Percentiles rank a stretch among this genome's conserved stretches.
These are phyloP conservation scores for Herpetotheres cachinnans DNA, from an alignment of 2,113 vertebrate genomes.

Conservation along the genomic window DNA sequence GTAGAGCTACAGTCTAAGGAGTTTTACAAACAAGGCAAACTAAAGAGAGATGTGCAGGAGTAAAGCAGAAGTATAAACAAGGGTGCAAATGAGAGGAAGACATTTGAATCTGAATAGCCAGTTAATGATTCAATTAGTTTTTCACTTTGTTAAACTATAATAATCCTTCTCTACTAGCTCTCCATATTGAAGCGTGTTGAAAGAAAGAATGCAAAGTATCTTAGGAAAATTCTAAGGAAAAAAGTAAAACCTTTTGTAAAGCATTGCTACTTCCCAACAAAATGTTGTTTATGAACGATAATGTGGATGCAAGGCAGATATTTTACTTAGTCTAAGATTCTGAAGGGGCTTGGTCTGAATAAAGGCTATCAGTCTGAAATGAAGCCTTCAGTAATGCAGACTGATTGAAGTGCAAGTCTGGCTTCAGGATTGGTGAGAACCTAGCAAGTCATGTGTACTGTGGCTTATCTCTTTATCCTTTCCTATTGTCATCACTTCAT, in stretches of 20 bases:
- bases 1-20: conserved; percentile 55
- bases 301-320: background rate
- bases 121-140: conserved; percentile 84
- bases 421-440: background rate
- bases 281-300: background rate
- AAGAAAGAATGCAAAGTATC: conserved; percentile 62
- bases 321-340: conserved; percentile 1
- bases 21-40: conserved; percentile 71
- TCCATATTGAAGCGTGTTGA: conserved; percentile 58
- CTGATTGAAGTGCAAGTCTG: background rate
- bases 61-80: conserved; percentile 74
- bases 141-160: conserved; percentile 75
- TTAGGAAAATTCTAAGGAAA: conserved; percentile 47
- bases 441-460: background rate
- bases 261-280: conserved; percentile 33
- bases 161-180: conserved; percentile 78
- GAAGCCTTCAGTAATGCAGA: background rate
- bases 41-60: conserved; percentile 45
- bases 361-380: background rate
- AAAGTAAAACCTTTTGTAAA: conserved; percentile 40
- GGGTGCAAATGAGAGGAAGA: conserved; percentile 64
- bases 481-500: background rate
- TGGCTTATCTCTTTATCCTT: background rate
- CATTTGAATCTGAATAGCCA: conserved; percentile 84
- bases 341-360: background rate